Conservation (phyloP, 2,888 invertebrate genomes). For the Agriopis marginaria region DNA sequence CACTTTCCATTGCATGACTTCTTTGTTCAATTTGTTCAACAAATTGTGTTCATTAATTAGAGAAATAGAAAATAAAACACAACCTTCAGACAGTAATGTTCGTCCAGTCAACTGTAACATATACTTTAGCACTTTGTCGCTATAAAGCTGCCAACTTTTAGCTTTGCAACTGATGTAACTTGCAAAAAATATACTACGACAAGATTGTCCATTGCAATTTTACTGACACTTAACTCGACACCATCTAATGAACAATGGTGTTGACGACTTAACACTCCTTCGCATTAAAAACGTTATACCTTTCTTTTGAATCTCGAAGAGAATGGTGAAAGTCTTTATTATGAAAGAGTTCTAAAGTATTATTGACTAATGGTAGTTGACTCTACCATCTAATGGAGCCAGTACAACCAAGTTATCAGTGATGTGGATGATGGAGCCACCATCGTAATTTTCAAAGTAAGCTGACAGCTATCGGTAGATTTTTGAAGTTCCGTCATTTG, state of each 20-base stretch:
- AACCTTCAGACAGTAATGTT: slow-evolving; percentile 37
- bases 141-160: background rate
- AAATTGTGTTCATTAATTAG: slow-evolving; percentile 40
- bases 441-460: background rate
- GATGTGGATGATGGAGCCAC: background rate
- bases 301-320: background rate
- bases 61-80: slow-evolving; percentile 40
- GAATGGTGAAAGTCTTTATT: background rate
- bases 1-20: slow-evolving; percentile 26
- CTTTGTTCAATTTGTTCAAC: slow-evolving; percentile 32
- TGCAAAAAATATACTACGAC: slow-evolving; percentile 1
- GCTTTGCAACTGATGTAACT: background rate
- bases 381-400: slow-evolving; percentile 58
- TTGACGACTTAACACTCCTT: slow-evolving; percentile 3
- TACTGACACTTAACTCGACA: slow-evolving; percentile 7
- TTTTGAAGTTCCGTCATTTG: background rate
- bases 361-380: slow-evolving; percentile 21
- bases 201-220: slow-evolving; percentile 5
- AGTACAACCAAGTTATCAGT: background rate
- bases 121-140: slow-evolving; percentile 16
- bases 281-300: background rate
- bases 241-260: slow-evolving; percentile 5
- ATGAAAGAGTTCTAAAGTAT: slow-evolving; percentile 13
- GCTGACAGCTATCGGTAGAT: background rate
- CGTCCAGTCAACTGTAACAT: slow-evolving; percentile 13